These are phyloP conservation scores for Drosophila sproati DNA, from an alignment of 1,140 invertebrate species.

Conservation along the genomic window DNA sequence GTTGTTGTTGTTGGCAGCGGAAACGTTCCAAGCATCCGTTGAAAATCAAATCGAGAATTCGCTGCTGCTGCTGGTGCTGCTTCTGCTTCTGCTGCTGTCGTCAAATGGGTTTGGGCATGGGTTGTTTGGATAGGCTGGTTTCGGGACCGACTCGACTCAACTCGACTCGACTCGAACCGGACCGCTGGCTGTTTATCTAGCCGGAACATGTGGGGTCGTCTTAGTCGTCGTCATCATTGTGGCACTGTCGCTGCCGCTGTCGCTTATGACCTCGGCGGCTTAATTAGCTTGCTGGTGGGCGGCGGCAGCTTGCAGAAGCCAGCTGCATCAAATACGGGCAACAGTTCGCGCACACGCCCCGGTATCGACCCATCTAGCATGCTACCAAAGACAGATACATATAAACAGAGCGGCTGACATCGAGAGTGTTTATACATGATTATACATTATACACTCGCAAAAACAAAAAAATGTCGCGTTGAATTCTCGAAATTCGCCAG, in stretches of 20 bases:
- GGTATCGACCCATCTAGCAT: slow-evolving; percentile 87
- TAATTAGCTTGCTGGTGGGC: slow-evolving; percentile 90
- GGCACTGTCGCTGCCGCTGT: slow-evolving; percentile 12
- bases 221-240: slow-evolving; percentile 11
- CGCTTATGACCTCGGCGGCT: slow-evolving; percentile 86
- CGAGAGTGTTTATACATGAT: not conserved
- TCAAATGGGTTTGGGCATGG: slow-evolving; percentile 16
- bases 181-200: slow-evolving; percentile 42
- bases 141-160: not conserved
- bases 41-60: slow-evolving; percentile 42
- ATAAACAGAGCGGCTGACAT: not conserved
- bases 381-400: slow-evolving; percentile 66
- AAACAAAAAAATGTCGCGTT: no score
- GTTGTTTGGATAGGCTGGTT: slow-evolving; percentile 21
- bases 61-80: not conserved
- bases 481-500: no score
- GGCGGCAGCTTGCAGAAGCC: slow-evolving; percentile 92
- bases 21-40: slow-evolving; percentile 60
- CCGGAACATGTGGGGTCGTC: slow-evolving; percentile 55
- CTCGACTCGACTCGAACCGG: not conserved
- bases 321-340: slow-evolving; percentile 92
- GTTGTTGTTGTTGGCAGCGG: slow-evolving; percentile 48
- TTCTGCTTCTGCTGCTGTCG: slow-evolving; percentile 15
- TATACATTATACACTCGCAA: no score
- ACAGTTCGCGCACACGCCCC: slow-evolving; percentile 90